Conservation (phyloP, 2,113 vertebrate genomes). For the Dryoscopus gambensis region DNA sequence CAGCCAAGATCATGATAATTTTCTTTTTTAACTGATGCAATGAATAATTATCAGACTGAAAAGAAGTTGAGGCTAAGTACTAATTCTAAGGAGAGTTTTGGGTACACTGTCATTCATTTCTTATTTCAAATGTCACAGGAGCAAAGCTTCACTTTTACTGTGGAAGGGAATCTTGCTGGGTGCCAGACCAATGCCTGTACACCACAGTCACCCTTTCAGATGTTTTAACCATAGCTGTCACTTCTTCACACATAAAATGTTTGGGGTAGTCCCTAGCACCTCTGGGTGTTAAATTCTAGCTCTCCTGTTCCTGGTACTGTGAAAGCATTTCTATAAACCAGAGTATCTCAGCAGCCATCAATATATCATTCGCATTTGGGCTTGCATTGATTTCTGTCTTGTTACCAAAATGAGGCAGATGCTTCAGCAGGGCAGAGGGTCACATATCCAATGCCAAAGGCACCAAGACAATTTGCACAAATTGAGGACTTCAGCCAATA, state of each 20-base stretch:
- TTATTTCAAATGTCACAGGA: neutral
- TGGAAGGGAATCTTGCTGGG: neutral
- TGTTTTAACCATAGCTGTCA: neutral
- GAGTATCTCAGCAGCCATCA: neutral
- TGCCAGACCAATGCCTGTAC: neutral
- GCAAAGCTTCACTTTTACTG: neutral
- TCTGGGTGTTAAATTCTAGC: neutral
- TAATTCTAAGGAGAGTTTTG: neutral
- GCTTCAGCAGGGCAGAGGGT: neutral
- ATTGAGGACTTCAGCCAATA: slow-evolving; percentile 13
- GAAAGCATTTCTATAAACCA: neutral
- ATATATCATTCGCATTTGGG: neutral
- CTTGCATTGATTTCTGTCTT: slow-evolving; percentile 13
- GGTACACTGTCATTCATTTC: neutral
- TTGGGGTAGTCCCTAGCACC: neutral
- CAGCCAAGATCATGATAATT: neutral
- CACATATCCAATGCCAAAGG: neutral
- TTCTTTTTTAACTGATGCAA: neutral
- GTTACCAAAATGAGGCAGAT: neutral
- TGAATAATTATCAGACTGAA: neutral
- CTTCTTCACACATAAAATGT: neutral
- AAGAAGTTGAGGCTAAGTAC: neutral
- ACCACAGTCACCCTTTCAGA: neutral
- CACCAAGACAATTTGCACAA: slow-evolving; percentile 25
- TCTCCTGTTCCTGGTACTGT: neutral